These are phyloP conservation scores for Mythimna impura DNA, from an alignment of 2,888 invertebrate species.

Conservation along the genomic window DNA sequence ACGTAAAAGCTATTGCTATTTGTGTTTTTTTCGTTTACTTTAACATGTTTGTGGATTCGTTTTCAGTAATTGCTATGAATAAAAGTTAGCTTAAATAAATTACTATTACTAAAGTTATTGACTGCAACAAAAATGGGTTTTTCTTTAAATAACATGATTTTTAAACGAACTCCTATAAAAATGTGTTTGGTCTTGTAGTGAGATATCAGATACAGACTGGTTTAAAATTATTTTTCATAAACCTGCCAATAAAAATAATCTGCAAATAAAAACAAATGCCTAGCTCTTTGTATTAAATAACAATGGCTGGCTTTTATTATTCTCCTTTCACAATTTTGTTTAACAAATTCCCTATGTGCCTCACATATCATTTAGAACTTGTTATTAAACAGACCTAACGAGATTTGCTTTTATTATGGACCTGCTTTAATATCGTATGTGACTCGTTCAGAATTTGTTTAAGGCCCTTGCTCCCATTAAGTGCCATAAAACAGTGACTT, in stretches of 20 bases:
- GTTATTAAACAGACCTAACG: slow-evolving; percentile 37
- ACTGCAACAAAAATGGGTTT: neutral
- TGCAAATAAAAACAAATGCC: slow-evolving; percentile 12
- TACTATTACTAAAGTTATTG: neutral
- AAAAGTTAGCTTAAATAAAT: neutral
- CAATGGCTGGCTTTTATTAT: slow-evolving; percentile 7
- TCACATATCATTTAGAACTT: slow-evolving; percentile 31
- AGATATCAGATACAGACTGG: neutral
- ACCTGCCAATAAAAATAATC: neutral
- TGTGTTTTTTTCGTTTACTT: slow-evolving; percentile 33
- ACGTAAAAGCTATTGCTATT: slow-evolving; percentile 26
- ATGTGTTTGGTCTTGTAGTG: neutral
- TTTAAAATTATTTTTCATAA: slow-evolving; percentile 1
- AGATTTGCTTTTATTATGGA: slow-evolving; percentile 35
- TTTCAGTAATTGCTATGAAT: neutral
- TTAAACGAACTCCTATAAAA: neutral
- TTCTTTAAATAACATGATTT: neutral
- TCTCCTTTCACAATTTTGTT: slow-evolving; percentile 7
- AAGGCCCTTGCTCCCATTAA: no score
- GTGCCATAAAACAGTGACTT: no score
- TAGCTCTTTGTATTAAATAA: slow-evolving; percentile 11
- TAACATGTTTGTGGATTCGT: slow-evolving; percentile 15
- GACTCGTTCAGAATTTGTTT: slow-evolving; percentile 40
- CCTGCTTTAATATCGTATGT: slow-evolving; percentile 36
- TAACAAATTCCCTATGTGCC: slow-evolving; percentile 13